Evolutionary conservation across 2,113 vertebrate species (phyloP).

Genomic region (Falcunculus frontatus): DNA sequence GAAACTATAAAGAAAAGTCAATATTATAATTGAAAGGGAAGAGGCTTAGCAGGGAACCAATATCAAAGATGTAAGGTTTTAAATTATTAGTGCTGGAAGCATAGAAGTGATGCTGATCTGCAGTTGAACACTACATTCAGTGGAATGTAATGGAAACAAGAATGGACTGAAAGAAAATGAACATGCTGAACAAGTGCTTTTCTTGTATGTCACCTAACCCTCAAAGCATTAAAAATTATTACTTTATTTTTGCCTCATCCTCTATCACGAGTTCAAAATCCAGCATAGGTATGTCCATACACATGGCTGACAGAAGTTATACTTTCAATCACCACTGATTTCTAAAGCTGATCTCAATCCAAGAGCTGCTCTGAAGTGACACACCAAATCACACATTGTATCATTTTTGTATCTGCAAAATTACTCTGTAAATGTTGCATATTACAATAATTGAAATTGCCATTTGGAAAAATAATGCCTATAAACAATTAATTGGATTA

Average conservation of each 20-base stretch:
- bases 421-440: not conserved
- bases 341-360: not conserved
- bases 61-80: slow-evolving; percentile 22
- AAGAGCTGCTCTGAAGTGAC: slow-evolving; percentile 29
- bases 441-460: not conserved
- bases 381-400: not conserved
- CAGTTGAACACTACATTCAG: not conserved
- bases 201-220: not conserved
- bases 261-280: not conserved
- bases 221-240: slow-evolving; percentile 25
- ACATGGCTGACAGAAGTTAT: slow-evolving; percentile 3
- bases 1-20: slow-evolving; percentile 8
- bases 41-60: not conserved
- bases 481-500: not conserved
- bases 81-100: slow-evolving; percentile 47
- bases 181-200: not conserved
- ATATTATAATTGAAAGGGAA: slow-evolving; percentile 50
- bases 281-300: not conserved
- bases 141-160: slow-evolving; percentile 34
- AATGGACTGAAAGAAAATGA: slow-evolving; percentile 40
- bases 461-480: not conserved
- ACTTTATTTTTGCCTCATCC: not conserved
- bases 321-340: not conserved
- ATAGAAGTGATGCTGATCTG: slow-evolving; percentile 9
- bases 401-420: slow-evolving; percentile 11